Conservation (phyloP, 2,888 invertebrate species). For the Microctonus aethiopoides region DNA sequence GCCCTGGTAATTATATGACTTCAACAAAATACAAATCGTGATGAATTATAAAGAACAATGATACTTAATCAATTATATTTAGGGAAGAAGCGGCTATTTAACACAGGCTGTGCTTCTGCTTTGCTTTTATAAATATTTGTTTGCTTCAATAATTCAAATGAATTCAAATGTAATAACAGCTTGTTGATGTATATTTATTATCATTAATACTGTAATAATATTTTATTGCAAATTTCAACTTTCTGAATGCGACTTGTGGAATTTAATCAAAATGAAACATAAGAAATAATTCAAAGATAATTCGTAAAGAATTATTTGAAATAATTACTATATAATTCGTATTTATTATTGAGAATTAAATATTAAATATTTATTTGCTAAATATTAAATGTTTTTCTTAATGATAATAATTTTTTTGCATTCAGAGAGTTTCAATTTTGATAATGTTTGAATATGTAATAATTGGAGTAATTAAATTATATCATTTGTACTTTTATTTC, state of each 20-base stretch:
- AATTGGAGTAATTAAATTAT: not conserved
- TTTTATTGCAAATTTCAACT: not conserved
- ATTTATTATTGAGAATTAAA: too few species aligned
- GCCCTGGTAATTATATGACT: not conserved
- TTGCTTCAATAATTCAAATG: constrained; percentile 32
- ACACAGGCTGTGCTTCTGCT: constrained; percentile 55
- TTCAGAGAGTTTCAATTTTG: not conserved
- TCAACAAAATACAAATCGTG: not conserved
- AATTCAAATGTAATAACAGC: not conserved
- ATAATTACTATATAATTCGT: too few species aligned
- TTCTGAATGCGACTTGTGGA: not conserved
- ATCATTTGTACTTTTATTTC: constrained; percentile 21
- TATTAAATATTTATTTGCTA: not conserved
- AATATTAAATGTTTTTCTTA: not conserved
- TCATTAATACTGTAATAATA: not conserved
- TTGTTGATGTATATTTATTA: not conserved
- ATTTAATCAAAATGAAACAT: not conserved
- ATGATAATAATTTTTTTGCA: not conserved
- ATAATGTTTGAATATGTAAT: not conserved
- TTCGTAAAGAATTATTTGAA: too few species aligned
- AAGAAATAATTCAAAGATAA: not conserved
- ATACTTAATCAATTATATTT: constrained; percentile 26
- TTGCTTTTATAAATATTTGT: constrained; percentile 45
- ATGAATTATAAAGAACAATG: constrained; percentile 16
- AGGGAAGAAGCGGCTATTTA: constrained; percentile 52